Conservation (phyloP, 2,797 vertebrate genomes). For the Podargus strigoides region DNA sequence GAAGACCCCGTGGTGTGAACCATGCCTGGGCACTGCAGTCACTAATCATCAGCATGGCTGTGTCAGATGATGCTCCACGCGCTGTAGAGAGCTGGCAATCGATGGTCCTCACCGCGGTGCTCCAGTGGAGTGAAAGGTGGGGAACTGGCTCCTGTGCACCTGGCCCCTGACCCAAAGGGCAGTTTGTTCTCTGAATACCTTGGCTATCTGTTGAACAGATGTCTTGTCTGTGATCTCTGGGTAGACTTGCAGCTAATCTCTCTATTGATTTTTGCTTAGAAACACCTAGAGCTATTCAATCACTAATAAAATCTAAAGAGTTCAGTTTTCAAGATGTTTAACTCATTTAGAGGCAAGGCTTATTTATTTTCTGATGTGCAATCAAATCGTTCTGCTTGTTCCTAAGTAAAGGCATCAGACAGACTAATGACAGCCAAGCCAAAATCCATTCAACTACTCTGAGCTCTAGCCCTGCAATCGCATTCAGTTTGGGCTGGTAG, state of each 20-base stretch:
- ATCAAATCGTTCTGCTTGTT: neutral
- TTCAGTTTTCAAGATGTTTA: neutral
- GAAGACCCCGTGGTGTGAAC: neutral
- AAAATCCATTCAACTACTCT: neutral
- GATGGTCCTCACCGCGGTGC: fast-evolving
- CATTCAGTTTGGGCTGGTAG: neutral
- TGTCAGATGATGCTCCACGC: neutral
- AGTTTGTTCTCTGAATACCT: fast-evolving
- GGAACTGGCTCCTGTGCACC: fast-evolving
- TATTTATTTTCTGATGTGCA: neutral
- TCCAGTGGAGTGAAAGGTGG: fast-evolving
- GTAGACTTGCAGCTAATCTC: neutral
- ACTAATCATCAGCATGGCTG: fast-evolving
- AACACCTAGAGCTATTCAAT: slow-evolving; percentile 2
- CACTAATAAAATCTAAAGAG: neutral
- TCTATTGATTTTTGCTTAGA: slow-evolving; percentile 32
- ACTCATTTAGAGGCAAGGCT: neutral
- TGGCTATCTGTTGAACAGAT: fast-evolving
- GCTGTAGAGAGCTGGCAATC: fast-evolving
- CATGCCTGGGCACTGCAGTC: no score
- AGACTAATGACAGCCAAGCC: fast-evolving
- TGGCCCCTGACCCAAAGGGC: neutral
- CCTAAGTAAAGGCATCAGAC: neutral
- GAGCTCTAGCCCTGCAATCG: neutral
- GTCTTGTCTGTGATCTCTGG: neutral